phyloP scores from a whole-genome alignment of 2,113 vertebrate species.

The Mus pahari region DNA sequence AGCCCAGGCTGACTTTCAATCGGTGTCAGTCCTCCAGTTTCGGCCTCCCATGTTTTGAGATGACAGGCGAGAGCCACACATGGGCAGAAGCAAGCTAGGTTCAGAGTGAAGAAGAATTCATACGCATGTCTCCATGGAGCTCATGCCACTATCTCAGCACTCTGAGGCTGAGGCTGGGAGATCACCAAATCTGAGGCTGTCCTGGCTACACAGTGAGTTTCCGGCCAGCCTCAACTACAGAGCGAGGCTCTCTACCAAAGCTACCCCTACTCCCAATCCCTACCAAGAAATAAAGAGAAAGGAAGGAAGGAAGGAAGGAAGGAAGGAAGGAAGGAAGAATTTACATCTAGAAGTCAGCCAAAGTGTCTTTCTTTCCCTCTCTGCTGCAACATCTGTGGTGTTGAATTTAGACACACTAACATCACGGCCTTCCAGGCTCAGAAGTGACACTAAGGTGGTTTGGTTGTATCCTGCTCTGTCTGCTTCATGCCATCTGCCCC shows the following conservation, averaged over 20 bases:
- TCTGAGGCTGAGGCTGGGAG: neutral
- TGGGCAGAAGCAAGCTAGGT: neutral
- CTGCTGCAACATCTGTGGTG: neutral
- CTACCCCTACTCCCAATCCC: neutral
- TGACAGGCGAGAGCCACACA: neutral
- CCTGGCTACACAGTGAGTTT: neutral
- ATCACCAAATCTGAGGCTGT: neutral
- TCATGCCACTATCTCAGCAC: neutral
- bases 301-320: neutral
- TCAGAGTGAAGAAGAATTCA: constrained; percentile 35
- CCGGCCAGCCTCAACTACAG: neutral
- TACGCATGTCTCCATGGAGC: neutral
- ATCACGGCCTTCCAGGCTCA: neutral
- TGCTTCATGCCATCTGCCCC: neutral
- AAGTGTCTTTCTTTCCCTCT: neutral
- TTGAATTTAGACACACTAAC: neutral
- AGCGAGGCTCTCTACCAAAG: neutral
- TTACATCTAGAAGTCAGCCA: neutral
- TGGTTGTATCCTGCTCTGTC: neutral
- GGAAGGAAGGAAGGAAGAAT: neutral
- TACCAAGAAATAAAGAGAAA: neutral
- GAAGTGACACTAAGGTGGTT: neutral
- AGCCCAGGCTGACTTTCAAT: neutral
- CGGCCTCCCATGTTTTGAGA: neutral
- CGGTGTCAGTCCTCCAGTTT: neutral